phyloP scores from a whole-genome alignment of 2,888 invertebrate species.

The Drosophila buzzatii region DNA sequence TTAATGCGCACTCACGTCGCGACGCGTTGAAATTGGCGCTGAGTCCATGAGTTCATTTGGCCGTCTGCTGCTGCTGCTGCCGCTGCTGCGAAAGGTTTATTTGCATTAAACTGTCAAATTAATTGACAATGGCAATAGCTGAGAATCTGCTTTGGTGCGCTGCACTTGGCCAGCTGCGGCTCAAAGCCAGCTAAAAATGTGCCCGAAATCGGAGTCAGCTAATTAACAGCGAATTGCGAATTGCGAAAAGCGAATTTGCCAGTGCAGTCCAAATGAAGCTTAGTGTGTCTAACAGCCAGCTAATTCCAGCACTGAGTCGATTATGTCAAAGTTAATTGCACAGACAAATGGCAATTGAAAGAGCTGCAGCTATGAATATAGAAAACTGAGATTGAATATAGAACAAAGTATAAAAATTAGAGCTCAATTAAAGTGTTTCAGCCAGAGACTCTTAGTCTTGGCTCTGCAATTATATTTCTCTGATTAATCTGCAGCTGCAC shows the following conservation, averaged over 20 bases:
- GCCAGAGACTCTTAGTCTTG: too few relatives aligned
- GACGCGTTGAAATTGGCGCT: conserved; percentile 36
- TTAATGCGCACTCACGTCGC: conserved; percentile 65
- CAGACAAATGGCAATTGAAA: not conserved
- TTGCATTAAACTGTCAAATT: conserved; percentile 71
- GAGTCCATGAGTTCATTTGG: conserved; percentile 35
- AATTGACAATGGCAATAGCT: conserved; percentile 56
- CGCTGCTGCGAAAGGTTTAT: conserved; percentile 45
- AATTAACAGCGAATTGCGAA: conserved; percentile 38
- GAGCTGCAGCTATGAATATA: not conserved
- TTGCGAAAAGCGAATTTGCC: not conserved
- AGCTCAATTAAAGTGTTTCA: too few relatives aligned
- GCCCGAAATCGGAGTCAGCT: conserved; percentile 31
- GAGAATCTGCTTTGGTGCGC: conserved; percentile 24
- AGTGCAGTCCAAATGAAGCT: conserved; percentile 3
- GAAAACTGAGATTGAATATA: too few relatives aligned
- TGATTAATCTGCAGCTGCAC: not conserved
- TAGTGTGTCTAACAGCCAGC: not conserved
- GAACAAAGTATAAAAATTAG: too few relatives aligned
- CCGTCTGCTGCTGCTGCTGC: not conserved
- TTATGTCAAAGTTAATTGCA: not conserved
- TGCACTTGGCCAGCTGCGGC: conserved; percentile 25
- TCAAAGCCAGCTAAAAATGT: conserved; percentile 7
- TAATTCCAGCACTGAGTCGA: conserved; percentile 9
- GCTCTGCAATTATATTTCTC: too few relatives aligned